A percentile compares a stretch with the other conserved stretches of the same genome.
Evolutionary conservation across 1,140 invertebrate genomes (phyloP).

Genomic region (Drusus annulatus): DNA sequence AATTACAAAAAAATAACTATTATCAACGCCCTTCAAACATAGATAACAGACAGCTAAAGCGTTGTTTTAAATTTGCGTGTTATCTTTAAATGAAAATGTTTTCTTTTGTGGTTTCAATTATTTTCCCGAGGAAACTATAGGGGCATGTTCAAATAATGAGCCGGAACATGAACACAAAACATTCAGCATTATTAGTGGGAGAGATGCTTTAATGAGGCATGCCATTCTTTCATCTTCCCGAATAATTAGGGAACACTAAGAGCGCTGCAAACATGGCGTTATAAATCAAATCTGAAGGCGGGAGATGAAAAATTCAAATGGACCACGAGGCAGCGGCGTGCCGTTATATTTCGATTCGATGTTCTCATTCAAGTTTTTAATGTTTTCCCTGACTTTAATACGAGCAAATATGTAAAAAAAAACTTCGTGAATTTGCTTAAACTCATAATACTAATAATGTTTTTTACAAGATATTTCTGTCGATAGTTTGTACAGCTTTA

Average conservation of each 20-base stretch:
- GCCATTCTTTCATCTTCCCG: conserved; percentile 38
- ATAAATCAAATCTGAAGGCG: conserved; percentile 40
- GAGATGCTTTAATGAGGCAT: conserved; percentile 29
- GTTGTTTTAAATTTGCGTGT: not conserved
- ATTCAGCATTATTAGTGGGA: conserved; percentile 31
- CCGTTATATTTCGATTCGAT: not conserved
- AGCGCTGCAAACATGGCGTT: conserved; percentile 31
- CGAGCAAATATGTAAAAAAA: too few species aligned
- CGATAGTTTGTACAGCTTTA: too few species aligned
- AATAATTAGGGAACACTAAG: conserved; percentile 45
- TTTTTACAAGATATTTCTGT: too few species aligned
- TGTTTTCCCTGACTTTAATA: too few species aligned
- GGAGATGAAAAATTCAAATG: conserved; percentile 15
- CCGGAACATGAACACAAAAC: conserved; percentile 2
- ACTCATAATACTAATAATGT: too few species aligned
- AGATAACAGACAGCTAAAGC: not conserved
- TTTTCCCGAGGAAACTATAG: conserved; percentile 16
- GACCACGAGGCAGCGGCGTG: not conserved
- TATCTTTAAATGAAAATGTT: conserved; percentile 16
- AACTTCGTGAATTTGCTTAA: too few species aligned
- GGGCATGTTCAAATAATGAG: conserved; percentile 13
- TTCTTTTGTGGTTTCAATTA: not conserved
- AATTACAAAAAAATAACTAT: not conserved
- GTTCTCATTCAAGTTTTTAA: too few species aligned
- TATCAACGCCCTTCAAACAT: not conserved